These are phyloP conservation scores for Thecocarcelia acutangulata DNA, from an alignment of 2,888 invertebrate species.

Conservation along the genomic window DNA sequence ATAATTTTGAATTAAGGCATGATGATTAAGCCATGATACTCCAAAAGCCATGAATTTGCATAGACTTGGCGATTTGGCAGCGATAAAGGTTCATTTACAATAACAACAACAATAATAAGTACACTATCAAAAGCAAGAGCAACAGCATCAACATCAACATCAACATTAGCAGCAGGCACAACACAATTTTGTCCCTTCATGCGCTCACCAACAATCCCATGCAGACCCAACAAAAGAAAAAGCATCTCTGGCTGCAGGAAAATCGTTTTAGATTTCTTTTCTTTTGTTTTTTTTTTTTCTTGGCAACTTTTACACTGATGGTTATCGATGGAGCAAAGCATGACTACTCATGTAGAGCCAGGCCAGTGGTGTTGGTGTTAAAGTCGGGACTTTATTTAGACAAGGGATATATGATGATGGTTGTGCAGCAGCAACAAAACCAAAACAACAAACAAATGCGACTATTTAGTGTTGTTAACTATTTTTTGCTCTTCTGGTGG, in stretches of 20 bases:
- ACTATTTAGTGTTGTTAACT: slow-evolving; percentile 24
- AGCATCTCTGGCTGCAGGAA: slow-evolving; percentile 29
- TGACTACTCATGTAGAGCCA: slow-evolving; percentile 68
- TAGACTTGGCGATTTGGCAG: slow-evolving; percentile 46
- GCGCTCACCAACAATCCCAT: slow-evolving; percentile 16
- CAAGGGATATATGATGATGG: slow-evolving; percentile 37
- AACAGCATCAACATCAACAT: background rate
- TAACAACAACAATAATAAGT: slow-evolving; percentile 20
- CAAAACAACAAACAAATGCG: slow-evolving; percentile 10
- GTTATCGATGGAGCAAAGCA: slow-evolving; percentile 69
- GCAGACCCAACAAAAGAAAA: slow-evolving; percentile 3
- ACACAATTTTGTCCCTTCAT: slow-evolving; percentile 51
- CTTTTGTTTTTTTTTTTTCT: background rate
- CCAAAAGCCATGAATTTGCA: slow-evolving; percentile 60
- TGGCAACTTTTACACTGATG: slow-evolving; percentile 66
- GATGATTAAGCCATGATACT: slow-evolving; percentile 59
- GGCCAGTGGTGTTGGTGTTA: slow-evolving; percentile 63
- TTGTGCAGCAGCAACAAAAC: too few relatives aligned
- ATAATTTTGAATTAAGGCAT: slow-evolving; percentile 55
- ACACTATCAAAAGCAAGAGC: background rate
- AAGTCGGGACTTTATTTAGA: slow-evolving; percentile 65
- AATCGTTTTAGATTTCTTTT: slow-evolving; percentile 50
- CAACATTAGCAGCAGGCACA: background rate
- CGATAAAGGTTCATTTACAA: slow-evolving; percentile 48
- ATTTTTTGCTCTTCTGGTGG: slow-evolving; percentile 28